Evolutionary conservation across 1,140 invertebrate species (phyloP), one percentile per base, ranked within the genome.

Genomic region (Bicyclus anynana): DNA sequence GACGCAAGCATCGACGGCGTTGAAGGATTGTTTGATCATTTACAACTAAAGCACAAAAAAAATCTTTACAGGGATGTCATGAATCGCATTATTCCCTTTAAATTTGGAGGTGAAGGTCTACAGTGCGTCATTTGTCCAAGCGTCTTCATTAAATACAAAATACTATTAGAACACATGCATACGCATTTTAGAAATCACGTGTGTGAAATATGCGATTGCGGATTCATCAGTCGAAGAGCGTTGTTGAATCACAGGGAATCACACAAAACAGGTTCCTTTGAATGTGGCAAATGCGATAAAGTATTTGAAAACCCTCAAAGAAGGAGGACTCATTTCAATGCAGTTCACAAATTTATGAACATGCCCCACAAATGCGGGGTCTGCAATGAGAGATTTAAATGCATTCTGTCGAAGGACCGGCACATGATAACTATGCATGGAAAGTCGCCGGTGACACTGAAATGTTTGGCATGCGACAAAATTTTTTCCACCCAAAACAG

Each of bases 211-310:
- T 77, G 74, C 20, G 62, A 69, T 20, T 55, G 55, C 5, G 69
- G 68, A 1, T 71, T 66, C 27, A 72, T 86, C 0, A 78, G 85
- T 26, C 37, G 37, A 16, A 50, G 38, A 7, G 47, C 35, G 4
- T 35, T 60, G 0, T 42, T 44, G 18, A 48, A 27, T 3, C 57
- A 59, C 42, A 59, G 29, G 33, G 27, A 12, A 14, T 17, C 40
- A 6, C 91, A 92, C 38, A 85, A 89, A 0, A 88, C 84, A 0
- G 87, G 91, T 6, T 80, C 73, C 29, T 74, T 54, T 20, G 12
- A 52, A 9, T 72, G 72, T 40, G 50, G 65, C 37, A 51, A 69
- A 5, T 86, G 83, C 44, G 9, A 50, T 0, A 82, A 82, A 66
- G 53, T 64, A 0, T 85, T 75, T 50, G 63, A 71, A 7, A 80